These are phyloP conservation scores for Dicycla oo DNA, from an alignment of 2,888 invertebrate genomes.

Conservation along the genomic window DNA sequence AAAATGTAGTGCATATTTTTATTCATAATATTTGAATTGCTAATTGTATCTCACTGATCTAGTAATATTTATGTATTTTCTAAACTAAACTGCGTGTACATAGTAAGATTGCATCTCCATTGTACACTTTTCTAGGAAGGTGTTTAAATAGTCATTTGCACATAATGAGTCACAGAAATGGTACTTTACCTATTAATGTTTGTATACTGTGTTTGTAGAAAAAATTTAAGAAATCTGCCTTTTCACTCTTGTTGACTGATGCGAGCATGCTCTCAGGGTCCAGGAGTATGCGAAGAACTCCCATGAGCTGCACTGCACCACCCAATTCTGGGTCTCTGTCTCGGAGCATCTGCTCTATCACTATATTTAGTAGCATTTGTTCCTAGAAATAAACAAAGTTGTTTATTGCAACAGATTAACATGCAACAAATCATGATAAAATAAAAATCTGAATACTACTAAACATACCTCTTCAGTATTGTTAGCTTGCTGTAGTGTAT, in stretches of 20 bases:
- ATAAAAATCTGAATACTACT: constrained; percentile 23
- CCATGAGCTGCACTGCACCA: constrained; percentile 99
- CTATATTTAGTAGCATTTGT: constrained; percentile 98
- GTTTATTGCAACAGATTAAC: constrained; percentile 4
- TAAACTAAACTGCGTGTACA: constrained; percentile 5
- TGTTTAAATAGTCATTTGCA: constrained; percentile 38
- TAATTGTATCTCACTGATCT: constrained; percentile 32
- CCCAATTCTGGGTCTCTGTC: constrained; percentile 99
- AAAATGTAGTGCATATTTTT: constrained; percentile 36
- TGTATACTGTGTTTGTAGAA: constrained; percentile 99
- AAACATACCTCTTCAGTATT: constrained; percentile 96
- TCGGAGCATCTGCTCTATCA: constrained; percentile 99
- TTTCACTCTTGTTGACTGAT: constrained; percentile 98
- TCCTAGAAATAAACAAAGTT: constrained; percentile 91
- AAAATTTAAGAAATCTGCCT: constrained; percentile 99
- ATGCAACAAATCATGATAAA: background rate
- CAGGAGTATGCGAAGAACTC: constrained; percentile 97
- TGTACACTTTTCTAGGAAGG: constrained; percentile 46
- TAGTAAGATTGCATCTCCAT: constrained; percentile 8
- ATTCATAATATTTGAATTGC: constrained; percentile 50
- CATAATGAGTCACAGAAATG: constrained; percentile 44
- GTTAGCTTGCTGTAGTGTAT: constrained; percentile 97
- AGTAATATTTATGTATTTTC: constrained; percentile 14
- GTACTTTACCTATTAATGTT: constrained; percentile 95
- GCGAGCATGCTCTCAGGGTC: constrained; percentile 99